Evolutionary conservation across 2,888 invertebrate genomes (phyloP).

Genomic region (Druceiella hillmani): DNA sequence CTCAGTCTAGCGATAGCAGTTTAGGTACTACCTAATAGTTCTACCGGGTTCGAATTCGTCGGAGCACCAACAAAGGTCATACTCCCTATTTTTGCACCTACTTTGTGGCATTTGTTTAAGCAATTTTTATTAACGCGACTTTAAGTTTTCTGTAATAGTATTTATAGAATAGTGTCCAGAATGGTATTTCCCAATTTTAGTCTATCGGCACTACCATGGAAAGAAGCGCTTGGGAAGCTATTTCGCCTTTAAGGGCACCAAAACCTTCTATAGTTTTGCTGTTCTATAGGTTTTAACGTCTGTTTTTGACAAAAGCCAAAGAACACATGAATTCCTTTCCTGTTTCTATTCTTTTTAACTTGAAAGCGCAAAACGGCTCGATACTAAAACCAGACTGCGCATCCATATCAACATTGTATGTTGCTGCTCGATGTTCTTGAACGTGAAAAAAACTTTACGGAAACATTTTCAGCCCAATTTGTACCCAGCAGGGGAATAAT

Average conservation of each 20-base stretch:
- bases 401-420: constrained; percentile 22
- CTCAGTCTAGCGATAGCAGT: too few species aligned
- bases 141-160: too few species aligned
- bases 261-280: constrained; percentile 14
- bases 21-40: too few species aligned
- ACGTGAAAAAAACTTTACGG: constrained; percentile 22
- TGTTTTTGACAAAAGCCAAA: constrained; percentile 23
- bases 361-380: constrained; percentile 18
- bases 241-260: constrained; percentile 7
- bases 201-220: constrained; percentile 24
- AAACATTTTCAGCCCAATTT: constrained; percentile 22
- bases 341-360: constrained; percentile 7
- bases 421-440: constrained; percentile 22
- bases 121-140: too few species aligned
- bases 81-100: constrained; percentile 7
- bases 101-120: constrained; percentile 9
- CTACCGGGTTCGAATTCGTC: constrained; percentile 8
- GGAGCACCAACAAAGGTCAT: constrained; percentile 11
- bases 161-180: constrained; percentile 24
- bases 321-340: constrained; percentile 13
- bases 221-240: constrained; percentile 17
- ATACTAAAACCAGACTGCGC: constrained; percentile 24
- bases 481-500: constrained; percentile 24
- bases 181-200: constrained; percentile 25
- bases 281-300: constrained; percentile 19